Evolutionary conservation across 1,140 invertebrate species (phyloP).

Genomic region (Cydia pomonella): DNA sequence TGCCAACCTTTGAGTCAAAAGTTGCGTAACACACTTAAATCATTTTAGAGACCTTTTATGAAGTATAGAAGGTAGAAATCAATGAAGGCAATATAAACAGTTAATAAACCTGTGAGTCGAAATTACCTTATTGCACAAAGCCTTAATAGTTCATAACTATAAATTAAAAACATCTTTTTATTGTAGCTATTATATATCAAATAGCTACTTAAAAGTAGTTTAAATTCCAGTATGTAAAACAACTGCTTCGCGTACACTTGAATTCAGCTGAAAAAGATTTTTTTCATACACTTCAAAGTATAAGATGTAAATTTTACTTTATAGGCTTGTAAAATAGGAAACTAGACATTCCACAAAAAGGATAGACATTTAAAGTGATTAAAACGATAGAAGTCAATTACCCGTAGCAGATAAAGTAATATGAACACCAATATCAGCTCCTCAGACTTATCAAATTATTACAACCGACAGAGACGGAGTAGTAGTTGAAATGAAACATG

Average conservation of each 20-base stretch:
- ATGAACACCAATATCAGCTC: too few species aligned
- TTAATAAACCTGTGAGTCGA: not conserved
- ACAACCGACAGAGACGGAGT: too few species aligned
- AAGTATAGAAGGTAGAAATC: too few species aligned
- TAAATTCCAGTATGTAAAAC: too few species aligned
- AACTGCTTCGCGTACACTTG: too few species aligned
- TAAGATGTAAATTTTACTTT: not conserved
- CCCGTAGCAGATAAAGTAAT: not conserved
- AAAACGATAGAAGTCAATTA: not conserved
- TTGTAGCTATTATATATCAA: too few species aligned
- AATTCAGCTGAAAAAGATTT: too few species aligned
- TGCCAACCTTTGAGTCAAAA: not conserved
- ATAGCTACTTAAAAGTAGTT: not conserved
- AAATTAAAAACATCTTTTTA: not conserved
- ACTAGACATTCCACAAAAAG: not conserved
- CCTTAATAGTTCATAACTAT: not conserved
- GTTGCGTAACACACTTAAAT: not conserved
- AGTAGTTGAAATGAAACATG: too few species aligned
- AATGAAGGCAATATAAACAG: too few species aligned
- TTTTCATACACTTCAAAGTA: not conserved
- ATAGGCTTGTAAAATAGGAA: not conserved
- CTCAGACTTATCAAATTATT: too few species aligned
- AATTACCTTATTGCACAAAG: not conserved
- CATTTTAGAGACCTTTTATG: not conserved
- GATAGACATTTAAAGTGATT: not conserved